phyloP scores from a whole-genome alignment of 1,140 invertebrate genomes.

The Oryctes rhinoceros region DNA sequence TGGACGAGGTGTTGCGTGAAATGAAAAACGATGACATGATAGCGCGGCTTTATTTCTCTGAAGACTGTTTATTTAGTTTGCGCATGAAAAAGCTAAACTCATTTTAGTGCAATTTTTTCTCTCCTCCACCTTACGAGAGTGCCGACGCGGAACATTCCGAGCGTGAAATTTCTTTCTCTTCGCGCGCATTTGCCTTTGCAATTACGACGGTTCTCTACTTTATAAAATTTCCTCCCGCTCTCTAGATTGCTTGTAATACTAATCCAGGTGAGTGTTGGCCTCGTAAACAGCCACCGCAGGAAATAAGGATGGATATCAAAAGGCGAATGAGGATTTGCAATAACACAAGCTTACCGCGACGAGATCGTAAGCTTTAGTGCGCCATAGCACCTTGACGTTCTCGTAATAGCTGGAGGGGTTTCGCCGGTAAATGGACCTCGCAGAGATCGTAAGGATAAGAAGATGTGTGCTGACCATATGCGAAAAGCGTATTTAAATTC shows the following conservation, averaged over 20 bases:
- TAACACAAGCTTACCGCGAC: background rate
- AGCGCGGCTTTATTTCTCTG: slow-evolving; percentile 29
- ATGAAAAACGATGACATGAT: slow-evolving; percentile 37
- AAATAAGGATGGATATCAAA: no score
- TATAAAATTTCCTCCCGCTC: background rate
- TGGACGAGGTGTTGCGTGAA: slow-evolving; percentile 34
- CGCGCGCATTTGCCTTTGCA: background rate
- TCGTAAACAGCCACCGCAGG: background rate
- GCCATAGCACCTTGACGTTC: no score
- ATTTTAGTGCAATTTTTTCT: slow-evolving; percentile 35
- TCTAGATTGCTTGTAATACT: slow-evolving; percentile 24
- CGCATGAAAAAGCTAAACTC: slow-evolving; percentile 31
- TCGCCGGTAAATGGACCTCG: no score
- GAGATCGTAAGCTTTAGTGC: no score
- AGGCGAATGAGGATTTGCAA: background rate
- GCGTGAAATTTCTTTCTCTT: slow-evolving; percentile 34
- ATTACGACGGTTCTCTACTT: slow-evolving; percentile 5
- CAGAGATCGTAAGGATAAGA: no score
- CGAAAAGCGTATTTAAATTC: no score
- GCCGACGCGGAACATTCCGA: slow-evolving; percentile 25
- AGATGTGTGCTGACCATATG: no score
- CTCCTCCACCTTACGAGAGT: background rate
- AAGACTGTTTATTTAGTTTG: slow-evolving; percentile 36
- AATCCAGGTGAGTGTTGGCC: background rate
- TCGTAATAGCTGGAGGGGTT: no score